Evolutionary conservation across 2,888 invertebrate species (phyloP), one percentile per base, ranked within the genome.

Genomic region (Neoscelio sp.): DNA sequence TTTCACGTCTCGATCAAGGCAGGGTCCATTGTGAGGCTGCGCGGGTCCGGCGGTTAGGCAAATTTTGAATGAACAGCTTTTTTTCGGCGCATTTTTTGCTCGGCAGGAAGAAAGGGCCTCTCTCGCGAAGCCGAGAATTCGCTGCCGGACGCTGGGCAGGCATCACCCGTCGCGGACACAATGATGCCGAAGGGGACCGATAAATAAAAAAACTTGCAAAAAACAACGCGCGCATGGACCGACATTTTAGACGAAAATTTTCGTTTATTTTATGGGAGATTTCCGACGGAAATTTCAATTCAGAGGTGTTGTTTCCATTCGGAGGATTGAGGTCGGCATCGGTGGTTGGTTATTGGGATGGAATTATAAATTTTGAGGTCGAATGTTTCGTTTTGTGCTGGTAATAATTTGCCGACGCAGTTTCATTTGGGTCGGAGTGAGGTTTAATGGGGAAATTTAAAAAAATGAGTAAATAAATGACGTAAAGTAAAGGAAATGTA

Each of bases 161-260:
- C 71, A 71, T 80, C 74, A 30, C 30, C 28, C 50, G 58, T 48
- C 62, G 33, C 70, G 80, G 54, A 85, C 83, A 86, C 85, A 86
- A 86, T 83, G 85, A 84, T 75, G 78, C 75, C 64, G 81, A 68
- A 68, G 79, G 81, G 75, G 28, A 30, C 71, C 78, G 80, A 81
- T 82, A 82, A 82, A 78, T 76, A 44, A 78, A 60, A 78, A 86
- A 85, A 83, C 85, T 83, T 83, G 85, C 83, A 85, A 87, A 86
- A 84, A 85, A 83, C 82, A 86, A 85, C 83, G 85, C 60, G 84
- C 82, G 85, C 88, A 89, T 88, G 88, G 87, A 87, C 85, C 86
- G 87, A 86, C 86, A 87, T 85, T 84, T 65, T 50, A 62, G 33
- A 60, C 62, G 74, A 28, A 44, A 50, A 28, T 65, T 58, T 68